These are phyloP conservation scores for Deilephila porcellus DNA, from an alignment of 2,888 invertebrate species.

Conservation along the genomic window DNA sequence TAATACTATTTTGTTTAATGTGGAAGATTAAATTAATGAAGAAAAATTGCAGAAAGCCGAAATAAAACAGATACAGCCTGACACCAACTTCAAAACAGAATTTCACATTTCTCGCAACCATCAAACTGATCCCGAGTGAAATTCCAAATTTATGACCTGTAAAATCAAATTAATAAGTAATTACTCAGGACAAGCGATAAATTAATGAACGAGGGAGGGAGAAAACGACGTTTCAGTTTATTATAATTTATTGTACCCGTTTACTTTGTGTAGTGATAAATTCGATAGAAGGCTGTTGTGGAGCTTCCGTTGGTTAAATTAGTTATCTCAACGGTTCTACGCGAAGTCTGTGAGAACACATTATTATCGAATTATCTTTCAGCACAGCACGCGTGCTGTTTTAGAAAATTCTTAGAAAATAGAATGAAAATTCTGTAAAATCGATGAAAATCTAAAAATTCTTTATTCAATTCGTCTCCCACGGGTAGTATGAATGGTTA, in stretches of 20 bases:
- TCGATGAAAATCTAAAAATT: too few relatives aligned
- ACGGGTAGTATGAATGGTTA: too few relatives aligned
- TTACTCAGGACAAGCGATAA: constrained; percentile 43
- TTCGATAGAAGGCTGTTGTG: background rate
- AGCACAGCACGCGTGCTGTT: background rate
- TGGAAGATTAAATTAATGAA: too few relatives aligned
- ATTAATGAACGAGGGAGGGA: constrained; percentile 42
- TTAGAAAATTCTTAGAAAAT: background rate
- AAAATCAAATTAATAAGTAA: constrained; percentile 49
- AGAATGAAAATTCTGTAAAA: too few relatives aligned
- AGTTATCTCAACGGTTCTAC: background rate
- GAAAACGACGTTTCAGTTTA: constrained; percentile 40
- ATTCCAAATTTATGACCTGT: constrained; percentile 41
- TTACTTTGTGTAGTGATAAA: constrained; percentile 6
- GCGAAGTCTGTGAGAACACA: background rate
- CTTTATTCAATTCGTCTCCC: too few relatives aligned
- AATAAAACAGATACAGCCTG: background rate
- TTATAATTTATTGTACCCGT: constrained; percentile 32
- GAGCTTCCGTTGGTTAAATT: background rate
- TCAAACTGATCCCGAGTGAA: constrained; percentile 29
- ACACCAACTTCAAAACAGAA: background rate
- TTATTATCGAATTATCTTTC: background rate
- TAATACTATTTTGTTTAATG: too few relatives aligned
- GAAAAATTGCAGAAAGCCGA: background rate
- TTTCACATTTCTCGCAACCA: background rate